These are phyloP conservation scores for Toxotes jaculatrix DNA, from an alignment of 2,113 vertebrate species.

Conservation along the genomic window DNA sequence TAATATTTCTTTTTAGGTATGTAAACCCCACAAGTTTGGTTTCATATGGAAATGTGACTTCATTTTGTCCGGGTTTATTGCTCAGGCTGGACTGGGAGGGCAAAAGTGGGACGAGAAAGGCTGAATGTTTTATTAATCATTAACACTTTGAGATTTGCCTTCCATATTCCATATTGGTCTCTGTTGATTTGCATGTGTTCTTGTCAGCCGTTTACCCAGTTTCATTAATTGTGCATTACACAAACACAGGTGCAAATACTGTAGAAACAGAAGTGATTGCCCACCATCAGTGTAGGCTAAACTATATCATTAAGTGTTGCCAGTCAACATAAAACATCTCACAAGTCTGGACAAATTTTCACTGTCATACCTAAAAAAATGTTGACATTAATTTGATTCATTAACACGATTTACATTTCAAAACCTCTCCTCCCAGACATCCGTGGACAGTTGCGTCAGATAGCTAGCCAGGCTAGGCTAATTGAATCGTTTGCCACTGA, in stretches of 20 bases:
- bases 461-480: conserved; percentile 57
- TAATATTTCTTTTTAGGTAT: conserved; percentile 72
- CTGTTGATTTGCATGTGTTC: conserved; percentile 78
- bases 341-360: not conserved
- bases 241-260: conserved; percentile 12
- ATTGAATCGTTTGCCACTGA: conserved; percentile 71
- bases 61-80: conserved; percentile 54
- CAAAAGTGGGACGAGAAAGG: conserved; percentile 51
- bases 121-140: conserved; percentile 65
- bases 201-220: conserved; percentile 50
- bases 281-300: not conserved
- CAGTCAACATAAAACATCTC: not conserved
- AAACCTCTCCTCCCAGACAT: conserved; percentile 31
- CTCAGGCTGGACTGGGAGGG: conserved; percentile 64
- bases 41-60: conserved; percentile 79
- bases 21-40: conserved; percentile 82
- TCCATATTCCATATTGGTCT: conserved; percentile 49
- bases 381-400: conserved; percentile 16
- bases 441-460: conserved; percentile 36
- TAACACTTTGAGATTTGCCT: conserved; percentile 71
- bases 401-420: conserved; percentile 35
- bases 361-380: conserved; percentile 2
- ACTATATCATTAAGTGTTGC: not conserved
- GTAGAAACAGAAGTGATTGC: conserved; percentile 1
- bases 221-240: conserved; percentile 49